Evolutionary conservation across 2,888 invertebrate species (phyloP).

Genomic region (Epsilonema sp.): DNA sequence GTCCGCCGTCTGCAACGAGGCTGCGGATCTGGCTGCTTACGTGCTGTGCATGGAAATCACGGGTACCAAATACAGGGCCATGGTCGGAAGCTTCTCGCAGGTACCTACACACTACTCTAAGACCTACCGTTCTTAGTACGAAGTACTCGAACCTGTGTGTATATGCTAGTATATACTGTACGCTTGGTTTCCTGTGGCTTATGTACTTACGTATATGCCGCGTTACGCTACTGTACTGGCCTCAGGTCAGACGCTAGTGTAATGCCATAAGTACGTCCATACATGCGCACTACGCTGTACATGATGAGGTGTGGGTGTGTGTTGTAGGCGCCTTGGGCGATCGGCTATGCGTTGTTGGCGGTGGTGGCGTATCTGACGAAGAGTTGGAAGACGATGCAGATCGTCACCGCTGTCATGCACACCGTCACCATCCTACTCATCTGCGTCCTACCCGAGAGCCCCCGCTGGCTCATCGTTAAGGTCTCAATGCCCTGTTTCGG

Average conservation of each 20-base stretch:
- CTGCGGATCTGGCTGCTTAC: slow-evolving; percentile 27
- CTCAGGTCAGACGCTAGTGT: too few relatives aligned
- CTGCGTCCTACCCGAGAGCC: slow-evolving; percentile 26
- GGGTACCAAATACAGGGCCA: slow-evolving; percentile 23
- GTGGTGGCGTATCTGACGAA: slow-evolving; percentile 24
- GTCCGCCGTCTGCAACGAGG: slow-evolving; percentile 25
- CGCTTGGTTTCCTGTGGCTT: too few relatives aligned
- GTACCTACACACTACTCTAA: too few relatives aligned
- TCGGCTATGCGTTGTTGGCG: slow-evolving; percentile 27
- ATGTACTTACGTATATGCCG: too few relatives aligned
- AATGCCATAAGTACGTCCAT: too few relatives aligned
- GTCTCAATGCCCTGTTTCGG: too few relatives aligned
- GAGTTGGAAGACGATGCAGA: slow-evolving; percentile 26
- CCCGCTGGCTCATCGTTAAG: slow-evolving; percentile 25
- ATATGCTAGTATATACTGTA: too few relatives aligned
- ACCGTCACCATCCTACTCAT: slow-evolving; percentile 22
- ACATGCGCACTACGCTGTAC: too few relatives aligned
- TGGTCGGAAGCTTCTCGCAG: slow-evolving; percentile 26
- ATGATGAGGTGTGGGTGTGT: too few relatives aligned
- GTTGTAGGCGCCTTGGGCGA: slow-evolving; percentile 23
- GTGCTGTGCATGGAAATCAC: slow-evolving; percentile 29
- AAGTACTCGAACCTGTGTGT: too few relatives aligned
- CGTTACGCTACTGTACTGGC: too few relatives aligned
- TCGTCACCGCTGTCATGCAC: slow-evolving; percentile 24
- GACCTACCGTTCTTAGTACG: too few relatives aligned